Conservation (phyloP, 2,797 vertebrate species). For the Anolis apletophallus region DNA sequence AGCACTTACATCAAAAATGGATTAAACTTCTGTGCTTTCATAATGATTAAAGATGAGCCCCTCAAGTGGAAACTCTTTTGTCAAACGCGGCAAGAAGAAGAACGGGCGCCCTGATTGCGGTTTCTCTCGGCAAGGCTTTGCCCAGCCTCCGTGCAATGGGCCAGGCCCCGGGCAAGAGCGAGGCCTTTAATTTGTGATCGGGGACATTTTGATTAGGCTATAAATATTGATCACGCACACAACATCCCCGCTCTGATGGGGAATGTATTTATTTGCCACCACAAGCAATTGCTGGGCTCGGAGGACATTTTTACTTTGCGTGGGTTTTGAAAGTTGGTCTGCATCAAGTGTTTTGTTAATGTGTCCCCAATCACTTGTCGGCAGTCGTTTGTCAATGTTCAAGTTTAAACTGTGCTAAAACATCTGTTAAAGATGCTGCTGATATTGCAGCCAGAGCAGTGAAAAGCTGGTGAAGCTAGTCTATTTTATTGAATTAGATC, state of each 20-base stretch:
- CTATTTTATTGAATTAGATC: neutral
- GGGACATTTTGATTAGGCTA: constrained; percentile 56
- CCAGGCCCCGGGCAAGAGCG: constrained; percentile 22
- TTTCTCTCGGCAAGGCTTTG: constrained; percentile 57
- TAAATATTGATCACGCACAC: constrained; percentile 55
- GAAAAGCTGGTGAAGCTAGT: neutral
- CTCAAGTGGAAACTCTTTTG: constrained; percentile 83
- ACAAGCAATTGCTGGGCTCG: neutral
- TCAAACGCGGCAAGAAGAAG: constrained; percentile 74
- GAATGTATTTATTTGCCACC: constrained; percentile 30
- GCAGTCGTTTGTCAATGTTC: constrained; percentile 2
- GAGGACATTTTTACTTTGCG: constrained; percentile 3
- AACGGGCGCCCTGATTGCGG: constrained; percentile 71
- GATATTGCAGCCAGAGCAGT: neutral
- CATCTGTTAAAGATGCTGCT: neutral
- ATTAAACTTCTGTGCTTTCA: constrained; percentile 87
- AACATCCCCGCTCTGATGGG: constrained; percentile 21
- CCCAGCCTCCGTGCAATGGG: constrained; percentile 41
- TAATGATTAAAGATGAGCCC: constrained; percentile 86
- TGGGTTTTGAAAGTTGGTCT: neutral
- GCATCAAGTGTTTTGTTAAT: neutral
- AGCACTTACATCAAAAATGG: constrained; percentile 88
- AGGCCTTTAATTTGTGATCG: constrained; percentile 35
- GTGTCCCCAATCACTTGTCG: constrained; percentile 19
- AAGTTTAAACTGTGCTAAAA: rapidly evolving